Evolutionary conservation across 2,888 invertebrate species (phyloP), one percentile per base, ranked within the genome.

Genomic region (Andrena dorsata): DNA sequence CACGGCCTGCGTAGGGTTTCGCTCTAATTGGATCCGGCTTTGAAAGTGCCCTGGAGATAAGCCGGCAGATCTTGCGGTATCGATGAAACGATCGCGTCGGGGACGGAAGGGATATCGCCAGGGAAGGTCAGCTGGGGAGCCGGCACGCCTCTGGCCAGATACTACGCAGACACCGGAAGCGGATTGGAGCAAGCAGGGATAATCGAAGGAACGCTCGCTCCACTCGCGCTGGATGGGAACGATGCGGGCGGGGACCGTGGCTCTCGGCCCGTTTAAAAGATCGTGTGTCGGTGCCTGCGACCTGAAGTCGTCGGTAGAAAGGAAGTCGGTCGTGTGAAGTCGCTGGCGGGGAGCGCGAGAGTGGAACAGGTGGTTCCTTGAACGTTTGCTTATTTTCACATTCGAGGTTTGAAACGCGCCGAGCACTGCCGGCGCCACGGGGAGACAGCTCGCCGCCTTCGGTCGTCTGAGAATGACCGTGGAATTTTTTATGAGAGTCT

Each of bases 401-500:
- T 77, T 80, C 77, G 73, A 35, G 41, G 74, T 73, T 69, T 65
- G 82, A 76, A 80, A 77, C 23, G 71, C 76, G 80, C 28, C 75
- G 72, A 47, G 74, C 58, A 58, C 74, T 32, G 23, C 32, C 47
- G 70, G 56, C 58, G 51, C 74, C 75, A 23, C 60, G 16, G n/a
- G 60, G 73, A 66, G 70, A 69, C 51, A 41, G 56, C 64, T 47
- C 53, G 23, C 51, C 13, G 64, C n/a, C 41, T 28, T 23, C 69
- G 72, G 16, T 30, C 66, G 75, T 61, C 79, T 71, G 88, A 91
- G 88, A 88, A 91, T 91, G 91, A 91, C 89, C 85, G 77, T 91
- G 84, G 89, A 88, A 82, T 87, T 90, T 65, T 76, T 92, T 73
- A 80, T 90, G 70, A 90, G 87, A 90, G 90, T 93, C 88, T 91